These are phyloP conservation scores for Ambastaia sidthimunki DNA, from an alignment of 2,797 vertebrate species.

Conservation along the genomic window DNA sequence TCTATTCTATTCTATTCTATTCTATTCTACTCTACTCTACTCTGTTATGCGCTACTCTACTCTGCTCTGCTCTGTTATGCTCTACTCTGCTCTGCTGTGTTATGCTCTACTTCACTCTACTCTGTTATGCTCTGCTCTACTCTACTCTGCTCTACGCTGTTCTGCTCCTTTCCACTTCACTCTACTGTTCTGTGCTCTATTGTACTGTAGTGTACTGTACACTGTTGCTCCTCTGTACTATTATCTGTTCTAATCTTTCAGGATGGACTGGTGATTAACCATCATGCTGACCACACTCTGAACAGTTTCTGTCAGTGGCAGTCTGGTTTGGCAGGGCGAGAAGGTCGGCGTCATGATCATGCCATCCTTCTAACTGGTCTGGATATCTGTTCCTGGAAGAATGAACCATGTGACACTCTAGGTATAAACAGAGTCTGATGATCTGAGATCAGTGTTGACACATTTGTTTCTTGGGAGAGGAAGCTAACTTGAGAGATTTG, in stretches of 20 bases:
- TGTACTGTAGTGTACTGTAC: conserved; percentile 12
- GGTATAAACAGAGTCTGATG: conserved; percentile 71
- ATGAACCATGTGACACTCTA: conserved; percentile 90
- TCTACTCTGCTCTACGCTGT: not conserved
- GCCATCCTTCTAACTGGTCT: conserved; percentile 90
- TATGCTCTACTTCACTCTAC: not conserved
- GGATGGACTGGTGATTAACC: conserved; percentile 87
- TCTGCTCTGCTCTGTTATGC: not conserved
- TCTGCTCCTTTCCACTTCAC: not conserved
- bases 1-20: not conserved
- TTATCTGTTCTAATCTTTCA: conserved; percentile 57
- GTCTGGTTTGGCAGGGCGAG: conserved; percentile 82
- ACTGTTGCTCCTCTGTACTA: not conserved
- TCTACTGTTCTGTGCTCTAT: too few species aligned
- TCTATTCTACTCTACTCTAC: not conserved
- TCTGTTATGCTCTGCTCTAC: not conserved
- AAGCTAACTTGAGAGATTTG: too few species aligned
- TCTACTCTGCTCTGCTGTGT: not conserved
- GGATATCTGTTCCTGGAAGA: conserved; percentile 94
- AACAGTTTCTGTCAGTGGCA: conserved; percentile 96
- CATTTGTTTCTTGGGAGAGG: not conserved
- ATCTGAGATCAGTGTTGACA: conserved; percentile 3
- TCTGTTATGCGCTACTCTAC: not conserved
- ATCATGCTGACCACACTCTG: conserved; percentile 90
- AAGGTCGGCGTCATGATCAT: conserved; percentile 88